Conservation (phyloP, 1,140 invertebrate genomes). For the Panulirus ornatus region DNA sequence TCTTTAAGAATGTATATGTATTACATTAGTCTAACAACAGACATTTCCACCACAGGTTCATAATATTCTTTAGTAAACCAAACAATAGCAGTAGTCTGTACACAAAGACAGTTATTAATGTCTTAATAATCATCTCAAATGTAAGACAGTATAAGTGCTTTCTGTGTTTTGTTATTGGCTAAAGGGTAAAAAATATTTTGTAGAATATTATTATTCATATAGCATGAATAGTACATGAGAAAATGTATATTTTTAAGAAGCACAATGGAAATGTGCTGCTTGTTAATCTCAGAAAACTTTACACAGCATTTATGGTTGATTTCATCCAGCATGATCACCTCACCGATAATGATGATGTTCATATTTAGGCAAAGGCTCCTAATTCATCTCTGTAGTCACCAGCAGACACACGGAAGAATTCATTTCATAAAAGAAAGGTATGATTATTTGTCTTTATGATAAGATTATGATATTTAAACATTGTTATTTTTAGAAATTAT, state of each 20-base stretch:
- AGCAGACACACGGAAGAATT: neutral
- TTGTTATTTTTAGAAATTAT: too few species aligned
- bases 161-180: neutral
- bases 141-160: neutral
- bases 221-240: neutral
- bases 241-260: neutral
- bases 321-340: neutral
- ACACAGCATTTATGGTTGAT: neutral
- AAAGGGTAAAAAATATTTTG: neutral
- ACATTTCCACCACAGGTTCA: slow-evolving; percentile 42
- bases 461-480: too few species aligned
- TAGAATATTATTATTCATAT: neutral
- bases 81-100: slow-evolving; percentile 18
- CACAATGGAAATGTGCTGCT: neutral
- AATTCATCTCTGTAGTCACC: neutral
- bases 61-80: neutral
- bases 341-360: neutral
- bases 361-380: neutral
- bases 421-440: neutral
- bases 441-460: too few species aligned
- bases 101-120: neutral
- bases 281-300: neutral
- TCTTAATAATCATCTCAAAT: neutral
- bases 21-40: slow-evolving; percentile 9
- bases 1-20: slow-evolving; percentile 16